Conservation (phyloP, 1,140 invertebrate species). For the Drosophila funebris region DNA sequence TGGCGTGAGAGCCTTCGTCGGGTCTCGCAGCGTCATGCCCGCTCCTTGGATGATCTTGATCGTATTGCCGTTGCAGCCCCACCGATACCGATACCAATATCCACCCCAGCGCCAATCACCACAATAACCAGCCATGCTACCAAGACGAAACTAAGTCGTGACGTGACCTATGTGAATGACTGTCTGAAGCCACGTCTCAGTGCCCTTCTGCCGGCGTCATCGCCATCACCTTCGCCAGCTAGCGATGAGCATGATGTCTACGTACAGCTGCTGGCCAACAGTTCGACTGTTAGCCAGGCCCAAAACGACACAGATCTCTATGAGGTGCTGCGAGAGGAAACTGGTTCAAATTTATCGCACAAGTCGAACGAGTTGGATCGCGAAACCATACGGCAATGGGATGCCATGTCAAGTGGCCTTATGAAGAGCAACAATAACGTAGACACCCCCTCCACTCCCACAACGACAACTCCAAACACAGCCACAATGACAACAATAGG, state of each 20-base stretch:
- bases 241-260: slow-evolving; percentile 86
- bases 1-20: slow-evolving; percentile 91
- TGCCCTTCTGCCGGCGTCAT: slow-evolving; percentile 35
- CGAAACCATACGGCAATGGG: slow-evolving; percentile 93
- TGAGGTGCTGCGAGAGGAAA: slow-evolving; percentile 78
- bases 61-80: slow-evolving; percentile 72
- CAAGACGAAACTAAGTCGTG: slow-evolving; percentile 85
- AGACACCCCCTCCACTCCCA: not conserved
- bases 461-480: not conserved
- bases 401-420: slow-evolving; percentile 91
- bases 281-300: slow-evolving; percentile 84
- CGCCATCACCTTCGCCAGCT: not conserved
- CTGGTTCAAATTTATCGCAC: slow-evolving; percentile 70
- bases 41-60: slow-evolving; percentile 91
- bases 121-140: slow-evolving; percentile 40
- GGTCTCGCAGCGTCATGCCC: slow-evolving; percentile 91
- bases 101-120: slow-evolving; percentile 30
- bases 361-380: slow-evolving; percentile 90
- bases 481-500: not conserved
- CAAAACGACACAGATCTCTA: slow-evolving; percentile 72
- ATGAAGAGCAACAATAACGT: slow-evolving; percentile 84
- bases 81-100: slow-evolving; percentile 38
- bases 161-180: slow-evolving; percentile 90
- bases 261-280: slow-evolving; percentile 84
- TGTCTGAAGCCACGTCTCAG: slow-evolving; percentile 64